These are phyloP conservation scores for Acropora tenuis DNA, from an alignment of 64 coral and sea anemone genomes.

Conservation along the genomic window DNA sequence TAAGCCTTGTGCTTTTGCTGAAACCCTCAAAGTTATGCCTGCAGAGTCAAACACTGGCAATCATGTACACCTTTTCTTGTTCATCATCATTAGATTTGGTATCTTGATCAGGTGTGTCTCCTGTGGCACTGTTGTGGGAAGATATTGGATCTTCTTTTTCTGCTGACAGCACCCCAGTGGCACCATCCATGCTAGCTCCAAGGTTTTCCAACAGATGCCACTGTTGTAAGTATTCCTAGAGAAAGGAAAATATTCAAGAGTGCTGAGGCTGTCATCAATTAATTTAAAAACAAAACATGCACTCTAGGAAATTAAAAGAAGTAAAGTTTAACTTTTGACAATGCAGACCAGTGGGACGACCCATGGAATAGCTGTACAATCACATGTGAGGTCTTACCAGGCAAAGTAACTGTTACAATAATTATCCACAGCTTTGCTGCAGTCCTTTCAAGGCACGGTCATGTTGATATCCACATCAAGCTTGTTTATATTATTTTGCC, in stretches of 20 bases:
- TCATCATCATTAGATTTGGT: neutral
- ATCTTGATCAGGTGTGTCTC: neutral
- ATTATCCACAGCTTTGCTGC: too few species aligned
- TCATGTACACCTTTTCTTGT: constrained; percentile 9
- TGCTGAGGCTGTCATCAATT: neutral
- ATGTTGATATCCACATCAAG: too few species aligned
- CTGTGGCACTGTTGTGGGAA: neutral
- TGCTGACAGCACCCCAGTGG: neutral
- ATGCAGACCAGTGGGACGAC: too few species aligned
- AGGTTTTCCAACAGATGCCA: constrained; percentile 65
- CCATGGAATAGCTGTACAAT: too few species aligned
- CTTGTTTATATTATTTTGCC: too few species aligned
- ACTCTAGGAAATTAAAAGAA: too few species aligned
- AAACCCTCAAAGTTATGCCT: neutral
- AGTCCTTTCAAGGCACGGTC: too few species aligned
- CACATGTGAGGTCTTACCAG: too few species aligned
- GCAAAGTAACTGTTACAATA: too few species aligned
- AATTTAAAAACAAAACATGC: too few species aligned
- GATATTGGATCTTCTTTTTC: neutral
- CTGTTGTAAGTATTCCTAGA: constrained; percentile 57
- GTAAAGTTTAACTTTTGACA: too few species aligned
- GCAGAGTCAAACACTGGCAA: neutral
- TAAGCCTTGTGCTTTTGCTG: neutral
- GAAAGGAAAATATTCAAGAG: neutral
- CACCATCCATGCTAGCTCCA: constrained; percentile 24